Percentiles rank a stretch among this genome's conserved stretches.
Conservation (phyloP, 2,888 invertebrate species). For the Vanessa cardui region DNA sequence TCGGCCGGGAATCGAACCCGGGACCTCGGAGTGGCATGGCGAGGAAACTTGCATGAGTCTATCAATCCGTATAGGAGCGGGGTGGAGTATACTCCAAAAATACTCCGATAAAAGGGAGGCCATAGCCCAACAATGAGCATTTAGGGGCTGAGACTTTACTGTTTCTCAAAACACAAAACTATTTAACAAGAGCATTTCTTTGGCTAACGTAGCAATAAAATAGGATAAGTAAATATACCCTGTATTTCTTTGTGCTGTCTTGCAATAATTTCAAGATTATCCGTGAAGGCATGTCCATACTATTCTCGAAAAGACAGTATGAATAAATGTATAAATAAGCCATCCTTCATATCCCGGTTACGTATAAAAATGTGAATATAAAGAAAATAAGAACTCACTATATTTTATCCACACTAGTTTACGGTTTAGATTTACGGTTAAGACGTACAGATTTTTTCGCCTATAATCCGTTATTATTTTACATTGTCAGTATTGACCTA, state of each 20-base stretch:
- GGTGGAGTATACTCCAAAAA: too few species aligned
- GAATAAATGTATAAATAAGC: constrained; percentile 69
- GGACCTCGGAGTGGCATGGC: too few species aligned
- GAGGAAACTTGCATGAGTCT: too few species aligned
- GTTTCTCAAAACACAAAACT: too few species aligned
- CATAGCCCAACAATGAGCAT: too few species aligned
- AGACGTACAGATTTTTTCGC: constrained; percentile 60
- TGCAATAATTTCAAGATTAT: neutral
- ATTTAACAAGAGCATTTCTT: too few species aligned
- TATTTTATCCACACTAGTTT: constrained; percentile 64
- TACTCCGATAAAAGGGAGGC: too few species aligned
- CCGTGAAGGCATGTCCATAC: neutral
- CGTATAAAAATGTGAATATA: constrained; percentile 72
- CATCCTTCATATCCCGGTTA: constrained; percentile 67
- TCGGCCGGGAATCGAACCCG: too few species aligned
- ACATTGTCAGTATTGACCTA: constrained; percentile 29
- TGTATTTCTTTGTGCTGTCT: neutral
- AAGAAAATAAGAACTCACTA: constrained; percentile 57
- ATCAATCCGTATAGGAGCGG: too few species aligned
- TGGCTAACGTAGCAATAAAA: too few species aligned
- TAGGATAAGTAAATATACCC: neutral
- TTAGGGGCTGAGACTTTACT: too few species aligned
- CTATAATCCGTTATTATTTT: constrained; percentile 49
- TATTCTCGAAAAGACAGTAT: neutral
- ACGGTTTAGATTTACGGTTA: constrained; percentile 70